These are phyloP conservation scores for Chelmon rostratus DNA, from an alignment of 2,797 vertebrate genomes.

Conservation along the genomic window DNA sequence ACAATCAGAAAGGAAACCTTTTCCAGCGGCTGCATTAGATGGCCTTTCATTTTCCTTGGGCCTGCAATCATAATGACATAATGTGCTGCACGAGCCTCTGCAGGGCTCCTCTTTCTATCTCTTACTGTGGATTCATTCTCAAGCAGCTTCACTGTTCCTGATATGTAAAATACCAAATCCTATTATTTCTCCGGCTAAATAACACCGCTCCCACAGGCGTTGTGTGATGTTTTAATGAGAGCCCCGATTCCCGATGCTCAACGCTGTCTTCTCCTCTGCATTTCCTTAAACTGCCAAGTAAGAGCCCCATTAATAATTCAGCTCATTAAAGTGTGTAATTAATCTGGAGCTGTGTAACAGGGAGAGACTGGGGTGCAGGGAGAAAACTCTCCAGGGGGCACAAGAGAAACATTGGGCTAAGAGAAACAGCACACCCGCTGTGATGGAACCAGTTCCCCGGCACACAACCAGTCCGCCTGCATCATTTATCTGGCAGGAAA, in stretches of 20 bases:
- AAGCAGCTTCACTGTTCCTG: slow-evolving; percentile 65
- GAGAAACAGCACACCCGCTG: slow-evolving; percentile 69
- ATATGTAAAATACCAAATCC: slow-evolving; percentile 87
- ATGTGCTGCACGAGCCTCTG: slow-evolving; percentile 74
- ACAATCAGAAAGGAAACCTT: slow-evolving; percentile 71
- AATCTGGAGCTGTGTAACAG: slow-evolving; percentile 90
- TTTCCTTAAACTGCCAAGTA: slow-evolving; percentile 99
- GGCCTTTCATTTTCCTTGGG: slow-evolving; percentile 75
- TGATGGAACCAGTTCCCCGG: slow-evolving; percentile 70
- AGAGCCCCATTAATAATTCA: slow-evolving; percentile 99
- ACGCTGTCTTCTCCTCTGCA: slow-evolving; percentile 90
- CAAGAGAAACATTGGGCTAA: slow-evolving; percentile 73
- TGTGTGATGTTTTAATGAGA: slow-evolving; percentile 98
- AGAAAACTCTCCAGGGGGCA: slow-evolving; percentile 77
- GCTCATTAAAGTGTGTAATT: slow-evolving; percentile 99
- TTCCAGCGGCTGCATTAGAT: slow-evolving; percentile 64
- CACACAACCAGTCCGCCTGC: slow-evolving; percentile 74
- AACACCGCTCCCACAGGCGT: slow-evolving; percentile 91
- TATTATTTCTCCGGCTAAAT: slow-evolving; percentile 93
- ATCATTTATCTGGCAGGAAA: slow-evolving; percentile 81
- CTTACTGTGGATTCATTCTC: slow-evolving; percentile 55
- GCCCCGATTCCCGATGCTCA: slow-evolving; percentile 84
- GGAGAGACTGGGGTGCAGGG: slow-evolving; percentile 77
- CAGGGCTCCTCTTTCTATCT: slow-evolving; percentile 52
- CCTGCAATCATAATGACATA: slow-evolving; percentile 77